phyloP scores from a whole-genome alignment of 2,113 vertebrate genomes.

The Amia ocellicauda region DNA sequence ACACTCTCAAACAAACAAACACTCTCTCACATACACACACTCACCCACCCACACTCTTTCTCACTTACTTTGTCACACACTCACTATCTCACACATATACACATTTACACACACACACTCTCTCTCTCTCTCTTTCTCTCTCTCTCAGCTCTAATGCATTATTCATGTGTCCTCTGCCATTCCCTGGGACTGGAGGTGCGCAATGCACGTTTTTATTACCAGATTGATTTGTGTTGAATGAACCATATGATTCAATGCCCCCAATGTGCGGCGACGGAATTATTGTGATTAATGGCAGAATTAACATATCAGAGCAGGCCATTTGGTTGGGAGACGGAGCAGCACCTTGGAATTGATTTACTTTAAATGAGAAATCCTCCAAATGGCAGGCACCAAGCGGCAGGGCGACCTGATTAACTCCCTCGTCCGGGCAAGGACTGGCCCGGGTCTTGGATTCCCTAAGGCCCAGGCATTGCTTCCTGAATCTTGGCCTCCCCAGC shows the following conservation, averaged over 20 bases:
- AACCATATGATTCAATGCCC: constrained; percentile 29
- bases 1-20: too few species aligned
- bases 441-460: too few species aligned
- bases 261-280: constrained; percentile 17
- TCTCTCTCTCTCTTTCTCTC: too few species aligned
- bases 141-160: not conserved
- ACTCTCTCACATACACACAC: too few species aligned
- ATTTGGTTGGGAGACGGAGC: constrained; percentile 7
- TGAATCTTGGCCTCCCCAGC: too few species aligned
- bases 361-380: constrained; percentile 18
- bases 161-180: not conserved
- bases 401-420: not conserved
- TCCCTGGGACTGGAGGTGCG: not conserved
- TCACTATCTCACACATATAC: too few species aligned
- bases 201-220: constrained; percentile 17
- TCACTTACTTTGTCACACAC: too few species aligned
- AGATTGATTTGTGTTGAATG: constrained; percentile 25
- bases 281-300: constrained; percentile 18
- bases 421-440: not conserved
- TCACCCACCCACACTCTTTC: too few species aligned
- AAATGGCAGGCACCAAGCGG: constrained; percentile 5
- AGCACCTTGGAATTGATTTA: constrained; percentile 22
- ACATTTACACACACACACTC: too few species aligned
- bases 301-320: constrained; percentile 10
- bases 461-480: too few species aligned